phyloP scores from a whole-genome alignment of 1,140 invertebrate species.

The Mercenaria mercenaria region DNA sequence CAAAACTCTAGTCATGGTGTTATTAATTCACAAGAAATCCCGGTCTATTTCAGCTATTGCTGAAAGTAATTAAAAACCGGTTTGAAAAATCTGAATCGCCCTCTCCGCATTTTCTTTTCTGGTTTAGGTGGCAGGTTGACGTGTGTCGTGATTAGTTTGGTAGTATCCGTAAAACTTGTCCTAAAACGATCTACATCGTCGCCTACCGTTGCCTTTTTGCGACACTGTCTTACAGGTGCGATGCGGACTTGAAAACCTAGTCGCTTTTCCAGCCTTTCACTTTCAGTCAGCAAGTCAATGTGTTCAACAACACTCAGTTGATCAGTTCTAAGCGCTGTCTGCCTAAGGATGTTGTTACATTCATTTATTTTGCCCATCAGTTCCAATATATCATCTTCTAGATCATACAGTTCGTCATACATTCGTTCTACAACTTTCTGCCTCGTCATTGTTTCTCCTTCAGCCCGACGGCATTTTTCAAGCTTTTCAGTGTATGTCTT shows the following conservation, averaged over 20 bases:
- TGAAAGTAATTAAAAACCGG: too few species aligned
- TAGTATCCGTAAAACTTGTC: too few species aligned
- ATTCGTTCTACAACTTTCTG: constrained; percentile 3
- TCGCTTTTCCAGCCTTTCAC: background rate
- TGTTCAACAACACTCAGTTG: background rate
- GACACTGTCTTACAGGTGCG: background rate
- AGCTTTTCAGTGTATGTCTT: background rate
- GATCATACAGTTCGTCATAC: background rate
- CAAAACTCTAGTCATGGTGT: too few species aligned
- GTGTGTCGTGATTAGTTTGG: too few species aligned
- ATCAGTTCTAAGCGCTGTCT: constrained; percentile 11
- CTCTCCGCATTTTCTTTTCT: too few species aligned
- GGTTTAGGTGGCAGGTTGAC: too few species aligned
- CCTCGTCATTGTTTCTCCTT: background rate
- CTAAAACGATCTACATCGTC: too few species aligned
- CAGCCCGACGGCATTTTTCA: background rate
- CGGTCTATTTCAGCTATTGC: too few species aligned
- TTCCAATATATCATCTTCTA: background rate
- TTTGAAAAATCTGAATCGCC: too few species aligned
- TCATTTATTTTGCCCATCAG: background rate
- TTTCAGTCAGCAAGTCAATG: constrained; percentile 19
- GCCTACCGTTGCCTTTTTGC: background rate
- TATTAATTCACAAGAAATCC: too few species aligned
- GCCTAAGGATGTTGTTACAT: background rate
- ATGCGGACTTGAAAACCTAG: background rate